Conservation (phyloP, 2,888 invertebrate species). For the Eugnorisma glareosa region DNA sequence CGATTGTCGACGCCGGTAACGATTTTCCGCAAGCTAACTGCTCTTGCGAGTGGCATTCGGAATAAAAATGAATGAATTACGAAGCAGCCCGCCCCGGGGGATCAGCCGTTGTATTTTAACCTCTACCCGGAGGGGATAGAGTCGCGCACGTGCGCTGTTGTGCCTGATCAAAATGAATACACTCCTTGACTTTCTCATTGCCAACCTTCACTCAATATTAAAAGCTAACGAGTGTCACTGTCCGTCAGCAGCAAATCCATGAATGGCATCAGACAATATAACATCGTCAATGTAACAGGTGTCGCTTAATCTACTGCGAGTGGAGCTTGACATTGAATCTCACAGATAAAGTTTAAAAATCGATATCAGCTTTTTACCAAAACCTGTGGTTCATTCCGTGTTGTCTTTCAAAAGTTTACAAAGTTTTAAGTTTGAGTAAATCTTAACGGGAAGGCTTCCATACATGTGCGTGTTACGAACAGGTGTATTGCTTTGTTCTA, state of each 20-base stretch:
- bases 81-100: constrained; percentile 74
- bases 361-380: constrained; percentile 69
- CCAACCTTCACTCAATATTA: constrained; percentile 72
- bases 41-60: constrained; percentile 77
- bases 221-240: constrained; percentile 65
- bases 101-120: constrained; percentile 82
- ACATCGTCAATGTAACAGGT: constrained; percentile 83
- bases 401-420: constrained; percentile 6
- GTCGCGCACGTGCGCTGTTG: constrained; percentile 86
- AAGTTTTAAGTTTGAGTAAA: constrained; percentile 11
- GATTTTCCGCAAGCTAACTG: constrained; percentile 81
- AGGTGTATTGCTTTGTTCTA: constrained; percentile 2
- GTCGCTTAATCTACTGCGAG: constrained; percentile 75
- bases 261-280: constrained; percentile 49
- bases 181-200: constrained; percentile 73
- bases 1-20: constrained; percentile 79
- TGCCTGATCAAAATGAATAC: constrained; percentile 77
- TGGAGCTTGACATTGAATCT: constrained; percentile 77
- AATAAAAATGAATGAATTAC: constrained; percentile 85
- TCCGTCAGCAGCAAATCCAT: constrained; percentile 51
- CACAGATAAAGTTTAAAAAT: constrained; percentile 72
- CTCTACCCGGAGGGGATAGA: constrained; percentile 80
- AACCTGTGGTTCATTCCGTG: constrained; percentile 8
- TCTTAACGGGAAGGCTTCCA: background rate
- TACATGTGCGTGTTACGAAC: background rate